Conservation (phyloP, 2,888 invertebrate species). For the Athalia circularis region DNA sequence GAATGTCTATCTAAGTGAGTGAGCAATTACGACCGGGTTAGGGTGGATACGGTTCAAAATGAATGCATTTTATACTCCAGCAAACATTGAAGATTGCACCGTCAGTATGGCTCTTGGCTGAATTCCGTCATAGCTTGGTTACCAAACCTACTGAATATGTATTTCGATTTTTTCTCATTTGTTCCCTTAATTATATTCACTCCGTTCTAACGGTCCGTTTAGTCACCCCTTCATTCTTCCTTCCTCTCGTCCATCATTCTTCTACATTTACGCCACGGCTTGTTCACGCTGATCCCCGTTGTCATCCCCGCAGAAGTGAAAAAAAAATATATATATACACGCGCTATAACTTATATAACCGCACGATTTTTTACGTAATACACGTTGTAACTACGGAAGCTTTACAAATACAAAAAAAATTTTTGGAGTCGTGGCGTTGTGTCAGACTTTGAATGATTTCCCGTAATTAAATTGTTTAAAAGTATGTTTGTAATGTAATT, state of each 20-base stretch:
- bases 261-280: conserved; percentile 1
- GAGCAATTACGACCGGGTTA: conserved; percentile 59
- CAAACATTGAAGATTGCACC: conserved; percentile 57
- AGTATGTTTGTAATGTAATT: too few relatives aligned
- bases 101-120: conserved; percentile 38
- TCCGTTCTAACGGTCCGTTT: conserved; percentile 38
- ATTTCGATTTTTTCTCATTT: conserved; percentile 42
- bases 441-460: too few relatives aligned
- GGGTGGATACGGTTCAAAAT: conserved; percentile 56
- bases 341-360: neutral
- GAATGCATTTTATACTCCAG: conserved; percentile 61
- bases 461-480: too few relatives aligned
- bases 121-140: conserved; percentile 35
- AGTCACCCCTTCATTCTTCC: conserved; percentile 28
- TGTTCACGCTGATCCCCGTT: neutral
- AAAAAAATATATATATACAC: neutral
- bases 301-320: neutral
- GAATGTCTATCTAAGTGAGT: conserved; percentile 52
- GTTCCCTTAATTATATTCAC: conserved; percentile 43
- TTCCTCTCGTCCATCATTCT: conserved; percentile 28
- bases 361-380: neutral
- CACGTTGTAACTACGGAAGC: too few relatives aligned
- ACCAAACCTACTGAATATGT: conserved; percentile 38
- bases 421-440: too few relatives aligned
- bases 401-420: too few relatives aligned